phyloP scores from a whole-genome alignment of 2,888 invertebrate genomes.

The Watsonalla cultraria region DNA sequence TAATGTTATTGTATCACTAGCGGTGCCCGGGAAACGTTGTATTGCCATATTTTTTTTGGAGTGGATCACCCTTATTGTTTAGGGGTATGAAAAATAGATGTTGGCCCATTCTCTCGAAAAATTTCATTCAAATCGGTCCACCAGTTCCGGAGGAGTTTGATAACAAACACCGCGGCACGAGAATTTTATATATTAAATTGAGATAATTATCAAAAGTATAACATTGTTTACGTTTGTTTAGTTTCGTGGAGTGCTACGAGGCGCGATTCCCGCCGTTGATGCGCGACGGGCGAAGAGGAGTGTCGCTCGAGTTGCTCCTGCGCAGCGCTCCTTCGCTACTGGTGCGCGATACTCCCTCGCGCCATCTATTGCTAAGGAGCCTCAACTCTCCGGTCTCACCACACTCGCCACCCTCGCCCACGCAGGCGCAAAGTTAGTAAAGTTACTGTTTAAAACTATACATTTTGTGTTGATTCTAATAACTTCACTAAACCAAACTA shows the following conservation, averaged over 20 bases:
- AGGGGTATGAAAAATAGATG: too few species aligned
- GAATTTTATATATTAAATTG: too few species aligned
- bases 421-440: slow-evolving; percentile 39
- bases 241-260: slow-evolving; percentile 90
- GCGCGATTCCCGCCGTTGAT: slow-evolving; percentile 82
- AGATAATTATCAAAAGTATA: not conserved
- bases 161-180: too few species aligned
- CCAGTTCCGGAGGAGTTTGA: too few species aligned
- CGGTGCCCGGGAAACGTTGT: too few species aligned
- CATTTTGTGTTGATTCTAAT: too few species aligned
- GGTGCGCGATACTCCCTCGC: slow-evolving; percentile 59
- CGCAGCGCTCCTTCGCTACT: slow-evolving; percentile 88
- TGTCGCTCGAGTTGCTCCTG: slow-evolving; percentile 93
- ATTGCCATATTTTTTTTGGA: too few species aligned
- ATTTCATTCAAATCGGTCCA: too few species aligned
- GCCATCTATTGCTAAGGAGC: slow-evolving; percentile 47
- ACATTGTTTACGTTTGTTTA: slow-evolving; percentile 40
- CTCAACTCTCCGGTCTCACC: not conserved
- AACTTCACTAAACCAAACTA: too few species aligned
- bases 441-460: too few species aligned
- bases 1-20: not conserved
- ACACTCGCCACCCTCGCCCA: slow-evolving; percentile 3
- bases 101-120: too few species aligned
- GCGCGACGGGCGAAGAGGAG: slow-evolving; percentile 82
- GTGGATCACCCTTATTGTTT: too few species aligned